Evolutionary conservation across 2,113 vertebrate genomes (phyloP).

Genomic region (Indri indri): DNA sequence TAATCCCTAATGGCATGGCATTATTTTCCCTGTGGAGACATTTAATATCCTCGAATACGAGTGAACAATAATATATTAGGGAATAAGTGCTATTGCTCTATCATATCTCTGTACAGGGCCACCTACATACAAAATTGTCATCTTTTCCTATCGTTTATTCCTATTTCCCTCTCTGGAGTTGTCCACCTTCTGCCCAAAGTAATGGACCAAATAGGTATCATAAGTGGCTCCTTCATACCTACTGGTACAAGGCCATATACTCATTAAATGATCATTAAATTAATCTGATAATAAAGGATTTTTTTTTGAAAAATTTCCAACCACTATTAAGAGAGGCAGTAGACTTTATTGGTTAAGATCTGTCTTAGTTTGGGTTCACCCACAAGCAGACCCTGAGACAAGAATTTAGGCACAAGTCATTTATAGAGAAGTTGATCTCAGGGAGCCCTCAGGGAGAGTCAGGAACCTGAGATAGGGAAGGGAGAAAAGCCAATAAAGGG

Average conservation of each 20-base stretch:
- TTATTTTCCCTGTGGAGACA: constrained; percentile 58
- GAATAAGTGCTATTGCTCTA: neutral
- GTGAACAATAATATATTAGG: constrained; percentile 2
- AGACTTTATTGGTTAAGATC: neutral
- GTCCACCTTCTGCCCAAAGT: constrained; percentile 33
- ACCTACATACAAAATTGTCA: neutral
- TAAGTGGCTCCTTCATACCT: constrained; percentile 8
- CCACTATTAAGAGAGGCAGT: neutral
- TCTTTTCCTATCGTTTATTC: constrained; percentile 16
- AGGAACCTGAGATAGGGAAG: neutral
- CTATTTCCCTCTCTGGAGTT: constrained; percentile 8
- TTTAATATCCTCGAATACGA: constrained; percentile 58
- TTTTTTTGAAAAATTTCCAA: neutral
- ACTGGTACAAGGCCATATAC: neutral
- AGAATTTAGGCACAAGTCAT: neutral
- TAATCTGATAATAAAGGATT: neutral
- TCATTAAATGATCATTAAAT: constrained; percentile 37
- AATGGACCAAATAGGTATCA: neutral
- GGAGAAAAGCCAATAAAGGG: neutral
- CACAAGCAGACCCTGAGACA: neutral
- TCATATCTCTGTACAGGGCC: neutral
- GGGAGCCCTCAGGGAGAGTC: neutral
- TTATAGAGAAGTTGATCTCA: neutral
- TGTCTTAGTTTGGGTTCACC: neutral
- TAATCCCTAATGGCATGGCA: constrained; percentile 55